Evolutionary conservation across 2,797 vertebrate genomes (phyloP).

Genomic region (Rallus crepitans): DNA sequence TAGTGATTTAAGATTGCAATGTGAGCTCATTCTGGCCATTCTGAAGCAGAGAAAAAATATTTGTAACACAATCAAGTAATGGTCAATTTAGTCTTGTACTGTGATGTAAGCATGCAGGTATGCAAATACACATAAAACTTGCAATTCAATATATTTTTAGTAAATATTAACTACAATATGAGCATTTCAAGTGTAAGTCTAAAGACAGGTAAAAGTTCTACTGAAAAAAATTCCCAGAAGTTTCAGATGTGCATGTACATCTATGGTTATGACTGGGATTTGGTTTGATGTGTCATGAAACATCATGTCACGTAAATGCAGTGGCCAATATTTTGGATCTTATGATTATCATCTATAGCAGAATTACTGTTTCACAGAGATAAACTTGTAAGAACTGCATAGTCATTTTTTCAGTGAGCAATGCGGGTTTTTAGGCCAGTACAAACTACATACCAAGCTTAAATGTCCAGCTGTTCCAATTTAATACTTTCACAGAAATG

Average conservation of each 20-base stretch:
- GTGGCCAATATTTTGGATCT: conserved; percentile 46
- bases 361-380: conserved; percentile 70
- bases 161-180: not conserved
- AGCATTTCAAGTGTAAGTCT: not conserved
- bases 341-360: conserved; percentile 60
- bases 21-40: not conserved
- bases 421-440: conserved; percentile 60
- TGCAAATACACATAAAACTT: not conserved
- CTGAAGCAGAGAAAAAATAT: not conserved
- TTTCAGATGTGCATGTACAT: not conserved
- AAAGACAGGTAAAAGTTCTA: not conserved
- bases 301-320: conserved; percentile 34
- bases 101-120: not conserved
- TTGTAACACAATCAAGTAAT: not conserved
- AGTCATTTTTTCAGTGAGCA: conserved; percentile 73
- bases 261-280: conserved; percentile 16
- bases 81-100: not conserved
- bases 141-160: not conserved
- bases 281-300: conserved; percentile 57
- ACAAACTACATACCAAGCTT: conserved; percentile 34
- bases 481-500: conserved; percentile 69
- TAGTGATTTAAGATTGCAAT: not conserved
- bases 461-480: conserved; percentile 3
- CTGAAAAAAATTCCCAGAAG: conserved; percentile 52
- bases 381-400: conserved; percentile 61